phyloP scores from a whole-genome alignment of 2,113 vertebrate genomes.

The Hippoglossus stenolepis region DNA sequence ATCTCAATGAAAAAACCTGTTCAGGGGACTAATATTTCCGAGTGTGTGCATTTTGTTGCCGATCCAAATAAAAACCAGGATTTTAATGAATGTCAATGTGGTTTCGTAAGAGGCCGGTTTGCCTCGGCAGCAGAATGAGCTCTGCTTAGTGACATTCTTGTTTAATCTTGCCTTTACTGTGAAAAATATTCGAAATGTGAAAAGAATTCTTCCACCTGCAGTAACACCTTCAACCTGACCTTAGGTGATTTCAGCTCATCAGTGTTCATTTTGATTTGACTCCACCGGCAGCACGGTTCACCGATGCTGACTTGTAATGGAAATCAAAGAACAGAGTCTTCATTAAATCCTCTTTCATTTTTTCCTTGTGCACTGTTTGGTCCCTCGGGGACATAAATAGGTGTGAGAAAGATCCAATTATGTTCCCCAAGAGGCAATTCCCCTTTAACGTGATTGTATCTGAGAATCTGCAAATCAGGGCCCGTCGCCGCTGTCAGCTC shows the following conservation, averaged over 20 bases:
- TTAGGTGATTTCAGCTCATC: slow-evolving; percentile 5
- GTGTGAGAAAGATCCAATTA: slow-evolving; percentile 78
- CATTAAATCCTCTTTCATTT: slow-evolving; percentile 56
- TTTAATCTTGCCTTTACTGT: not conserved
- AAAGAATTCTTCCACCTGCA: not conserved
- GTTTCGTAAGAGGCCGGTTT: not conserved
- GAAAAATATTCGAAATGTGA: not conserved
- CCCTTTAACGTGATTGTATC: slow-evolving; percentile 76
- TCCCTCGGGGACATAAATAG: slow-evolving; percentile 67
- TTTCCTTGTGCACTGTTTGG: slow-evolving; percentile 43
- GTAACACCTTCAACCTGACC: slow-evolving; percentile 7
- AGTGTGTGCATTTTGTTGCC: too few species aligned
- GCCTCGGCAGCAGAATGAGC: not conserved
- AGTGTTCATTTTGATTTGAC: slow-evolving; percentile 27
- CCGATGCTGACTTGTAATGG: slow-evolving; percentile 26
- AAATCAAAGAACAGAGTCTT: slow-evolving; percentile 43
- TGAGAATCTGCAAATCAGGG: slow-evolving; percentile 68
- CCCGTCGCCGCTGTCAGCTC: slow-evolving; percentile 38
- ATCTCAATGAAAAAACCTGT: too few species aligned
- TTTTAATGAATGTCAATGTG: not conserved
- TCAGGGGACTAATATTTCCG: too few species aligned
- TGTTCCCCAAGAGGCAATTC: slow-evolving; percentile 73
- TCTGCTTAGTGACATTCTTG: not conserved
- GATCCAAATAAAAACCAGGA: too few species aligned
- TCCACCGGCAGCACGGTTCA: slow-evolving; percentile 11